Evolutionary conservation across 2,113 vertebrate genomes (phyloP), one percentile per base, ranked within the genome.

Genomic region (Syrmaticus mikado): DNA sequence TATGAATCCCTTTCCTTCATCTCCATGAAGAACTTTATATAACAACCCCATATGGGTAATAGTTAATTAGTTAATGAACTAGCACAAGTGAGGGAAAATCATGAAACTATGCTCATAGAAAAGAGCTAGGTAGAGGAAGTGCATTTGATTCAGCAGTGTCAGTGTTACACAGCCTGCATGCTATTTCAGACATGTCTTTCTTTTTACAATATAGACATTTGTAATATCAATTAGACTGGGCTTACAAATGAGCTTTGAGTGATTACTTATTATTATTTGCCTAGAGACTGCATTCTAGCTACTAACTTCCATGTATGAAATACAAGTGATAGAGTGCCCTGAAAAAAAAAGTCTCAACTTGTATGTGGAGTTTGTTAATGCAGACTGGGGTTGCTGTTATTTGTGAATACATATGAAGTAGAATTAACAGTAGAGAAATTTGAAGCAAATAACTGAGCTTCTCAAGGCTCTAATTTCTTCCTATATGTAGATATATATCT

Each of bases 1-100:
- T 60, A 27, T 34, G 66, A 90, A 30, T 90, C 61, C 57, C 30
- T 84, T 90, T 53, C 65, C 36, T 84, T 93, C 70, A 52, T 36
- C 25, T 80, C 58, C 46, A 21, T 71, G 36, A 75, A 65, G 30
- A 88, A 67, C 70, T 89, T 82, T 65, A 74, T 78, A 43, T 91
- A 72, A 83, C 58, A 83, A 84, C 70, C 70, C 34, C 12, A 6
- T n/a, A 28, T 72, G 38, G 30, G 20, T 78, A 74, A 55, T 17
- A 83, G 57, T 92, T 79, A 79, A 75, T 85, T 81, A 72, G 73
- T 43, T 90, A 81, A 86, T 86, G 80, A 95, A 65, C n/a, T 82
- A 81, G 52, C 40, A 78, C 60, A 92, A 83, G 28, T 66, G 4
- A 5, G 9, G 10, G 15, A 90, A 88, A 46, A 72, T 32, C 30